Evolutionary conservation across 1,140 invertebrate genomes (phyloP).

Genomic region (Triops longicaudatus): DNA sequence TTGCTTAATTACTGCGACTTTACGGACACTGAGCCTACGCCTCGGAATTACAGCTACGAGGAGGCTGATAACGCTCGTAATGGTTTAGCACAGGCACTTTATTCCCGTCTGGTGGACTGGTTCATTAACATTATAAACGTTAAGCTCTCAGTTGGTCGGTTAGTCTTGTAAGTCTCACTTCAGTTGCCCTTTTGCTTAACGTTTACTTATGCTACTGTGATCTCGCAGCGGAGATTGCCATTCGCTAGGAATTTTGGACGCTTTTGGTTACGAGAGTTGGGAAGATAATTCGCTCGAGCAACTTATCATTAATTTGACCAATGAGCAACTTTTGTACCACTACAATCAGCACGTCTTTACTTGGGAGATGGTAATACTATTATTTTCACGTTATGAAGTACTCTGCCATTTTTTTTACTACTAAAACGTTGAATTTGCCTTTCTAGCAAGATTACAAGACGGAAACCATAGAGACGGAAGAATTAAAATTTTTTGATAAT

Average conservation of each 20-base stretch:
- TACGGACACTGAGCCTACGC: slow-evolving; percentile 65
- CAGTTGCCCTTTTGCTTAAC: background rate
- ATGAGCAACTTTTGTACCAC: slow-evolving; percentile 79
- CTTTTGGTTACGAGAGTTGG: slow-evolving; percentile 87
- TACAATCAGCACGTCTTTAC: slow-evolving; percentile 79
- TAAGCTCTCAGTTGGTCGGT: slow-evolving; percentile 64
- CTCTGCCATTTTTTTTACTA: no score
- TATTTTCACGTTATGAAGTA: background rate
- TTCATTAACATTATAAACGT: slow-evolving; percentile 75
- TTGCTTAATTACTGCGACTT: slow-evolving; percentile 77
- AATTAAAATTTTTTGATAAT: slow-evolving; percentile 74
- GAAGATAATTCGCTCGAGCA: slow-evolving; percentile 68
- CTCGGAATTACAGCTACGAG: slow-evolving; percentile 60
- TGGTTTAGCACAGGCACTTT: slow-evolving; percentile 66
- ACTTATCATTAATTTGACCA: slow-evolving; percentile 75
- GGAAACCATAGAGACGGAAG: slow-evolving; percentile 64
- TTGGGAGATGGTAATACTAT: slow-evolving; percentile 64
- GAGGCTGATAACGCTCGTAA: slow-evolving; percentile 67
- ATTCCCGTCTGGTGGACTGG: slow-evolving; percentile 77
- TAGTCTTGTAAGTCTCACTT: slow-evolving; percentile 61
- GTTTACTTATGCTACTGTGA: background rate
- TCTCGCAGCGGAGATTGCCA: slow-evolving; percentile 65
- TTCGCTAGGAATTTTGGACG: slow-evolving; percentile 68
- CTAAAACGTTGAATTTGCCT: background rate
- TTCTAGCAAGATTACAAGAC: slow-evolving; percentile 60